Conservation (phyloP, 1,140 invertebrate species). For the Charaxes varanes region DNA sequence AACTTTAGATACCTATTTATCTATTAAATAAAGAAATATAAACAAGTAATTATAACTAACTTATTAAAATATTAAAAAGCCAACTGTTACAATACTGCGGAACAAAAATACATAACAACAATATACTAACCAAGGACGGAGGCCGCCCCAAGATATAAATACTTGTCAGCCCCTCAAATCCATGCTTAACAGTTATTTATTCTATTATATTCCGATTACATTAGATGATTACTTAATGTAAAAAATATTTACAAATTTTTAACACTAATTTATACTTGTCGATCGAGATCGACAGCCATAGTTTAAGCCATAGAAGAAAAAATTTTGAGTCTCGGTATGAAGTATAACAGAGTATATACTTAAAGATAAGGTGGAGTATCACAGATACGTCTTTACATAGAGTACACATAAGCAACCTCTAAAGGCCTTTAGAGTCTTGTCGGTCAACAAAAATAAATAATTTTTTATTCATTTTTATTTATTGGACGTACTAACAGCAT, state of each 20-base stretch:
- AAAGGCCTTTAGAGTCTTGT: too few species aligned
- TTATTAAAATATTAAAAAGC: constrained; percentile 4
- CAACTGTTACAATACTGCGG: constrained; percentile 10
- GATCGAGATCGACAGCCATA: constrained; percentile 47
- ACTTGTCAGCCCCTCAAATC: constrained; percentile 39
- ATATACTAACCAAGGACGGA: constrained; percentile 43
- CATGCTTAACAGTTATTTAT: constrained; percentile 35
- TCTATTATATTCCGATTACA: constrained; percentile 28
- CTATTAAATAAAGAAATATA: not conserved
- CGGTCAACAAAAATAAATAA: too few species aligned
- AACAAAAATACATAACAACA: constrained; percentile 32
- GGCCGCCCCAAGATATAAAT: constrained; percentile 29
- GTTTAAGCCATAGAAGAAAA: constrained; percentile 35
- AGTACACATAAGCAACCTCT: too few species aligned
- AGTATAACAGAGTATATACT: too few species aligned
- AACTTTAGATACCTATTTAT: constrained; percentile 4
- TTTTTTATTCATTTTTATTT: too few species aligned
- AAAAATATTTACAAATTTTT: constrained; percentile 44
- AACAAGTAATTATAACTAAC: not conserved
- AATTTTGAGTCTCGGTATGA: too few species aligned
- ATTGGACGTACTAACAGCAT: too few species aligned
- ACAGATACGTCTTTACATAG: too few species aligned
- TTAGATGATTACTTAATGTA: constrained; percentile 35
- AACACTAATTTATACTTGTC: constrained; percentile 39
- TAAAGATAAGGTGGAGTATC: too few species aligned